Evolutionary conservation across 2,888 invertebrate genomes (phyloP), one percentile per base, ranked within the genome.

Genomic region (Eupithecia insigniata): DNA sequence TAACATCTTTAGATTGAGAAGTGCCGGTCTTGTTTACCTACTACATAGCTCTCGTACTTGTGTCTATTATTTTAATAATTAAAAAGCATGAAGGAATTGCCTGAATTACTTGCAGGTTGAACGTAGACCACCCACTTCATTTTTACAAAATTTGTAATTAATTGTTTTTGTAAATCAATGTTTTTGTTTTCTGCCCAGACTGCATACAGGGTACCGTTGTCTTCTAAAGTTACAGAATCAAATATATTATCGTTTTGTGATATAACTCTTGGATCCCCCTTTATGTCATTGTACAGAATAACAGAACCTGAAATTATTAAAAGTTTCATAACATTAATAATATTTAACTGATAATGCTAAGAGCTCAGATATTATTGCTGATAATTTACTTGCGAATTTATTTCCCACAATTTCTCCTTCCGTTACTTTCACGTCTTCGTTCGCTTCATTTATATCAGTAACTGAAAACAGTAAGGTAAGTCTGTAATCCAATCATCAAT

Each of bases 321-420:
- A 55, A 26, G 8, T 26, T 14, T 55, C 5, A 55, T 26, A 4
- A 22, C 8, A 18, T 7, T n/a, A 46, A 8, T 51, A 46, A 8
- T 51, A 51, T 51, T 51, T 22, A 8, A 2, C 1, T 51, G 10
- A 22, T 51, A 18, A 4, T 43, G 43, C 18, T 51, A 22, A 10
- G 46, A 22, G 10, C 1, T 22, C 2, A 51, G 22, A 51, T 1
- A 7, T 18, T 22, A 22, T 16, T 22, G 10, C 22, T n/a, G 2
- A 51, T 51, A 58, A 58, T 28, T 58, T 58, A 58, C 58, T 58
- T 58, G 14, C 28, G 28, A 28, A 58, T 58, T 58, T 28, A 58
- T 58, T 58, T 28, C 1, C 28, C 28, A 58, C 28, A 16, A 16
- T 58, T 28, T 58, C 16, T 5, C 58, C 58, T 58, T 58, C 58